phyloP scores from a whole-genome alignment of 1,140 invertebrate species.

The Heliconius congener region DNA sequence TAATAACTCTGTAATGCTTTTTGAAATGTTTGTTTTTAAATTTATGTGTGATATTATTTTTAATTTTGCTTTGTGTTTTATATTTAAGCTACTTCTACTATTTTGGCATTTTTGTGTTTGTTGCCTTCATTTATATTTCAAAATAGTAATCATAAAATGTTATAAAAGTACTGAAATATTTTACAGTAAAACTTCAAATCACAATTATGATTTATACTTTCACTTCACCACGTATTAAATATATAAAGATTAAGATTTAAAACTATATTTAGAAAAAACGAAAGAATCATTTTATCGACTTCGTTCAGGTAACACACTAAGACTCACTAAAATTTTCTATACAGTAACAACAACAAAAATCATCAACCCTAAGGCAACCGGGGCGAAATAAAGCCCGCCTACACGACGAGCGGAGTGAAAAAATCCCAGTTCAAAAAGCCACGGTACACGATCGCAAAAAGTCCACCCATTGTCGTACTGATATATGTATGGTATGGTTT shows the following conservation, averaged over 20 bases:
- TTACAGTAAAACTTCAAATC: too few species aligned
- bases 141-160: too few species aligned
- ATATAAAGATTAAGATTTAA: too few species aligned
- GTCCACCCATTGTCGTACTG: conserved; percentile 60
- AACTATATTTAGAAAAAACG: too few species aligned
- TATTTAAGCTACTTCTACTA: too few species aligned
- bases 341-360: conserved; percentile 11
- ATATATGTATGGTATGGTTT: conserved; percentile 55
- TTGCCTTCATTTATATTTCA: too few species aligned
- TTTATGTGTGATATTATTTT: not conserved
- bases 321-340: too few species aligned
- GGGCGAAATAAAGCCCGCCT: conserved; percentile 63
- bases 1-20: not conserved
- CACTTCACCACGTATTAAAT: too few species aligned
- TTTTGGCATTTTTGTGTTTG: too few species aligned
- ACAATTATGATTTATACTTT: too few species aligned
- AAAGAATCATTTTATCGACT: not conserved
- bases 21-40: not conserved
- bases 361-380: conserved; percentile 58
- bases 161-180: too few species aligned
- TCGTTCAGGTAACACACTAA: not conserved
- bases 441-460: conserved; percentile 58
- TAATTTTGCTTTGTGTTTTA: not conserved
- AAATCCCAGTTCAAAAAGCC: conserved; percentile 77
- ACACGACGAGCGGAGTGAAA: conserved; percentile 68